A percentile compares a stretch with the other conserved stretches of the same genome.
Evolutionary conservation across 2,797 vertebrate species (phyloP).

Genomic region (Arnoldichthys spilopterus): DNA sequence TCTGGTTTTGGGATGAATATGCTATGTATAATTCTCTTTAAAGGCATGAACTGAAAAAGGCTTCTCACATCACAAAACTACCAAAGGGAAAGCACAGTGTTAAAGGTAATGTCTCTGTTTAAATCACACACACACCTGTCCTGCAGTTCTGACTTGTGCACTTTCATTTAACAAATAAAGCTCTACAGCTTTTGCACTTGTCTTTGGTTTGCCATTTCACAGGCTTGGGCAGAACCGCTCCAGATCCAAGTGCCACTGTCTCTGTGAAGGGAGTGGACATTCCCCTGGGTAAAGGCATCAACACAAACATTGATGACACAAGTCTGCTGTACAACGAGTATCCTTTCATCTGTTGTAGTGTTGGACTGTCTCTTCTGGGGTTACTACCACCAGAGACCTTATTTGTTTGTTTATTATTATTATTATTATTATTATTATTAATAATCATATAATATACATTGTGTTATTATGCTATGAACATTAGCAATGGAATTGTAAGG

Average conservation of each 20-base stretch:
- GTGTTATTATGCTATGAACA: neutral
- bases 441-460: neutral
- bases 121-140: neutral
- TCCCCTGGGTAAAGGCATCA: constrained; percentile 87
- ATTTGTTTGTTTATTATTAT: neutral
- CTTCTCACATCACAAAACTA: constrained; percentile 92
- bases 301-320: constrained; percentile 91
- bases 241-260: constrained; percentile 85
- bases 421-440: neutral
- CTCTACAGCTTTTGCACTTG: neutral
- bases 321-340: constrained; percentile 99
- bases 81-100: constrained; percentile 99
- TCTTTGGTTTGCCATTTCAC: constrained; percentile 36
- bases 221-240: constrained; percentile 95
- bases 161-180: neutral
- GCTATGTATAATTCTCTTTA: neutral
- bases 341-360: constrained; percentile 79
- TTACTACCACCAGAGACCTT: neutral
- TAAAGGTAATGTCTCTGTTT: constrained; percentile 85
- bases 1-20: neutral
- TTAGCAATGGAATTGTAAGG: too few species aligned
- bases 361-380: neutral
- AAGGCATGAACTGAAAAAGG: constrained; percentile 96
- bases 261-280: constrained; percentile 90
- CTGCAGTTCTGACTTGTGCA: neutral